Percentiles rank a stretch among this genome's conserved stretches.
These are phyloP conservation scores for Cotesia congregata DNA, from an alignment of 2,888 invertebrate species.

Conservation along the genomic window DNA sequence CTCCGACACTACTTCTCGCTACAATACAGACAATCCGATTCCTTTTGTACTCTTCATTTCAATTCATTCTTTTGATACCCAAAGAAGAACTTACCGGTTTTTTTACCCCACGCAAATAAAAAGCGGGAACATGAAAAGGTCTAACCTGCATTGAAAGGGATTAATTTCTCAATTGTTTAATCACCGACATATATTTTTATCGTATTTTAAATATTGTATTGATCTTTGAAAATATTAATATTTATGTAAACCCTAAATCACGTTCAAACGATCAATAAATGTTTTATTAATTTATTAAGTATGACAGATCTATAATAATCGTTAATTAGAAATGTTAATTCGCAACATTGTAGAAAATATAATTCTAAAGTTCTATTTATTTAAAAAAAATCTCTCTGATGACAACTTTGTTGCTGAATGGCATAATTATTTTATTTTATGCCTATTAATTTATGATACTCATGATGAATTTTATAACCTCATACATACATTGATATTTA, in stretches of 20 bases:
- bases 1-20: neutral
- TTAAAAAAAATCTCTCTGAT: neutral
- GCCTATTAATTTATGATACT: neutral
- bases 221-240: no score
- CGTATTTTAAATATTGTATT: no score
- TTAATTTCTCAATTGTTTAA: neutral
- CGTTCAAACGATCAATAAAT: neutral
- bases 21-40: neutral
- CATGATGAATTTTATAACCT: neutral
- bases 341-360: neutral
- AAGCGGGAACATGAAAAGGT: neutral
- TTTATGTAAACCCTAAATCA: neutral
- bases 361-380: neutral
- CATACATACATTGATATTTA: neutral
- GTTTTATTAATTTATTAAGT: neutral
- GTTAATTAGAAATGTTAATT: neutral
- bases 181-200: no score
- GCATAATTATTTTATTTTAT: neutral
- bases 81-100: neutral
- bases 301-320: neutral
- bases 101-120: neutral
- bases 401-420: conserved; percentile 25
- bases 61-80: neutral
- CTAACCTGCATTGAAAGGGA: neutral
- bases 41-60: conserved; percentile 4